These are phyloP conservation scores for Styela clava DNA, from an alignment of 23 tunicate genomes.

Conservation along the genomic window DNA sequence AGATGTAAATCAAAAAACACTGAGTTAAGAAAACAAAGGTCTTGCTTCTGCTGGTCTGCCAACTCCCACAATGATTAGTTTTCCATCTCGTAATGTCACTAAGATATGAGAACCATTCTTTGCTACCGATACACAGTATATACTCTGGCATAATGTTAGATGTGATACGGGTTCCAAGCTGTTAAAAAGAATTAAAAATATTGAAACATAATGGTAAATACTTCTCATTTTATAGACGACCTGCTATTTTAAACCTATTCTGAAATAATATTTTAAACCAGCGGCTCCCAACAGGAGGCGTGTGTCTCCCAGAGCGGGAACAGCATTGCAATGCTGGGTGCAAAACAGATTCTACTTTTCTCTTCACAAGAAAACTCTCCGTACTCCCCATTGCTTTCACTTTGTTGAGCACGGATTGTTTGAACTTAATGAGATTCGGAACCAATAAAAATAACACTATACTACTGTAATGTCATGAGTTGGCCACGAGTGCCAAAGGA, in stretches of 20 bases:
- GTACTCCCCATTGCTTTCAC: too few relatives aligned
- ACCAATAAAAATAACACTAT: too few relatives aligned
- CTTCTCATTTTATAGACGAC: not conserved
- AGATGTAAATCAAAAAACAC: too few relatives aligned
- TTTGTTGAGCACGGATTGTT: too few relatives aligned
- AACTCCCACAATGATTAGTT: conserved; percentile 74
- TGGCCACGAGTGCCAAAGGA: too few relatives aligned
- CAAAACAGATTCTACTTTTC: too few relatives aligned
- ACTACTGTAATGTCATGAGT: too few relatives aligned
- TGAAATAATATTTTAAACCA: not conserved
- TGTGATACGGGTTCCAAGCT: conserved; percentile 73
- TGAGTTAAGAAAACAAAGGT: conserved; percentile 10
- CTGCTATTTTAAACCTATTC: not conserved
- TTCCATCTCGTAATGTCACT: conserved; percentile 77
- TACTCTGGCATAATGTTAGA: conserved; percentile 42
- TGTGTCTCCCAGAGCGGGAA: too few relatives aligned
- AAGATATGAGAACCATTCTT: conserved; percentile 71
- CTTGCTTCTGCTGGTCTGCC: conserved; percentile 30
- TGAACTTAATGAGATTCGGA: too few relatives aligned
- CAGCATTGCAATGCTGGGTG: too few relatives aligned
- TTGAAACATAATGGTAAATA: not conserved
- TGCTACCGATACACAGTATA: conserved; percentile 71
- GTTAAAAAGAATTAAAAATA: conserved; percentile 8
- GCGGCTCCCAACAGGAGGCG: too few relatives aligned
- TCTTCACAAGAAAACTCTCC: too few relatives aligned